Percentiles rank a stretch among this genome's conserved stretches.
Evolutionary conservation across 2,888 invertebrate genomes (phyloP).

Genomic region (Cheilosia vernalis): DNA sequence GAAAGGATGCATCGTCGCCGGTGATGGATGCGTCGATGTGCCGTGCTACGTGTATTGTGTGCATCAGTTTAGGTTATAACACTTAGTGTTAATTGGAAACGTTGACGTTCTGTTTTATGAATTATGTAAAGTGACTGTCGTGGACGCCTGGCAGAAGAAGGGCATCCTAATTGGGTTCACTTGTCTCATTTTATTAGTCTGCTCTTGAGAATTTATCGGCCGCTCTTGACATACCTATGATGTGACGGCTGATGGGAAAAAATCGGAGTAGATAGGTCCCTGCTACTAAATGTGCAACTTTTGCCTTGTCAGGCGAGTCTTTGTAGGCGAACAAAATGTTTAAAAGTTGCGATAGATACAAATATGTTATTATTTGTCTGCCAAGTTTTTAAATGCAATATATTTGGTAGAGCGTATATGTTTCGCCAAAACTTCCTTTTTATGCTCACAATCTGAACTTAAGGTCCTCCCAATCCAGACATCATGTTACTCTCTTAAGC

Average conservation of each 20-base stretch:
- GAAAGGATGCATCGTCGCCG: background rate
- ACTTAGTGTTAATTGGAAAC: slow-evolving; percentile 29
- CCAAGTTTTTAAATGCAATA: too few species aligned
- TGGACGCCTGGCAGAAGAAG: background rate
- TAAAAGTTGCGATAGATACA: too few species aligned
- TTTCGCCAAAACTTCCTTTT: too few species aligned
- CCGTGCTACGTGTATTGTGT: background rate
- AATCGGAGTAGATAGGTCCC: background rate
- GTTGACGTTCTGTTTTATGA: slow-evolving; percentile 1
- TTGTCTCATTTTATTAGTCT: background rate
- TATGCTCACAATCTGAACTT: too few species aligned
- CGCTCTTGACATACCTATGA: background rate
- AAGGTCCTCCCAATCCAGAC: too few species aligned
- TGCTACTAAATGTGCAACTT: background rate
- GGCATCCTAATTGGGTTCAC: background rate
- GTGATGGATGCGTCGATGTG: background rate
- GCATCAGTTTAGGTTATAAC: slow-evolving; percentile 26
- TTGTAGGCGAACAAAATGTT: too few species aligned
- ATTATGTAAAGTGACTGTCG: slow-evolving; percentile 5
- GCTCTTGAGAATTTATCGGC: background rate
- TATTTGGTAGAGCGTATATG: too few species aligned
- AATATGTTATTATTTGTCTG: too few species aligned
- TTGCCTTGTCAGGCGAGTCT: too few species aligned
- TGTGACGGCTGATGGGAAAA: background rate
- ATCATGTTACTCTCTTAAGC: too few species aligned